A percentile compares a stretch with the other conserved stretches of the same genome.
phyloP scores from a whole-genome alignment of 1,140 invertebrate genomes.

The Tetraneura akinire region DNA sequence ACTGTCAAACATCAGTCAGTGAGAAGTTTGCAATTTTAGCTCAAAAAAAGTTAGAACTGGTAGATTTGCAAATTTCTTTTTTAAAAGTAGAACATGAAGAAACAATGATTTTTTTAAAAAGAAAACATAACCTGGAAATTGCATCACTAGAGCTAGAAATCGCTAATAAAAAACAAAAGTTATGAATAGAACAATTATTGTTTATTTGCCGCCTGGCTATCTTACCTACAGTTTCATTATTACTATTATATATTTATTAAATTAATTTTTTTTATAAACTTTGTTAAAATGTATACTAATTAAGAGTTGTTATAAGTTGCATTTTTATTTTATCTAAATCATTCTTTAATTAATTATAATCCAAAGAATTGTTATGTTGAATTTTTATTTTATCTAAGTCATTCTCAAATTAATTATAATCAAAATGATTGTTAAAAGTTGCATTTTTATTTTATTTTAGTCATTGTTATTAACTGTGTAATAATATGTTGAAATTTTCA shows the following conservation, averaged over 20 bases:
- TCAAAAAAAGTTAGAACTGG: not conserved
- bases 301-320: not conserved
- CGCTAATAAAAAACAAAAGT: not conserved
- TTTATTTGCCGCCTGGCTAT: not conserved
- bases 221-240: not conserved
- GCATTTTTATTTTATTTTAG: not conserved
- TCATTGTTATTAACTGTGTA: not conserved
- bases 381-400: no score
- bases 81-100: no score
- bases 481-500: not conserved
- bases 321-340: conserved; percentile 7
- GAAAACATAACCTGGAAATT: not conserved
- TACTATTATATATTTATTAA: not conserved
- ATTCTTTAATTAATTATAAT: no score
- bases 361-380: no score
- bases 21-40: not conserved
- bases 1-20: not conserved
- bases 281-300: not conserved
- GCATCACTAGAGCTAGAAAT: not conserved
- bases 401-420: no score
- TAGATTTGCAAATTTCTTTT: no score
- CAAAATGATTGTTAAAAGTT: no score
- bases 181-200: conserved; percentile 7
- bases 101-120: not conserved
- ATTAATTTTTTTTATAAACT: conserved; percentile 2